Evolutionary conservation across 2,888 invertebrate species (phyloP).

Genomic region (Patella ulyssiponensis): DNA sequence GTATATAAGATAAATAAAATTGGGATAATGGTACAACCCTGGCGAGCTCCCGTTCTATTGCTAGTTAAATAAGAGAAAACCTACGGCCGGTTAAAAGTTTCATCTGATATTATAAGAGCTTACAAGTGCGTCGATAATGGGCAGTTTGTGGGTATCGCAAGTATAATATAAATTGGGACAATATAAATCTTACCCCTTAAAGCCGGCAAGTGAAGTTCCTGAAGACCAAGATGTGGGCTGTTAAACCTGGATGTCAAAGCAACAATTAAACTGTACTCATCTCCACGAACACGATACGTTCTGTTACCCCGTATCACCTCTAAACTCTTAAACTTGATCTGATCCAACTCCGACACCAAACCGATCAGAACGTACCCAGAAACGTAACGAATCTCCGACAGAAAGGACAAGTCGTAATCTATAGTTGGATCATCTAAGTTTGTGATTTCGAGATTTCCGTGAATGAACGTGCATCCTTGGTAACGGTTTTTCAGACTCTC

Average conservation of each 20-base stretch:
- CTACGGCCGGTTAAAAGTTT: too few relatives aligned
- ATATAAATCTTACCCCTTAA: constrained; percentile 56
- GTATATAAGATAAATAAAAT: too few relatives aligned
- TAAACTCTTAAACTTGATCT: constrained; percentile 80
- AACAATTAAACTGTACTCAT: constrained; percentile 63
- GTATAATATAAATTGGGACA: too few relatives aligned
- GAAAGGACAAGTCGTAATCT: constrained; percentile 89
- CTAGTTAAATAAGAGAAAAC: too few relatives aligned
- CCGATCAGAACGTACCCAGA: constrained; percentile 97
- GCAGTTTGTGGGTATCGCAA: too few relatives aligned
- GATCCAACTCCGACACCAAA: constrained; percentile 79
- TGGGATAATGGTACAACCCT: too few relatives aligned
- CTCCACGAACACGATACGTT: constrained; percentile 81
- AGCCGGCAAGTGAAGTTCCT: constrained; percentile 58
- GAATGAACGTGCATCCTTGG: constrained; percentile 97
- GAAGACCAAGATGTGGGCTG: constrained; percentile 52
- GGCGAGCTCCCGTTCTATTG: too few relatives aligned
- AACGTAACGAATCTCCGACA: constrained; percentile 91
- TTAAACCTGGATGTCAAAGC: constrained; percentile 51
- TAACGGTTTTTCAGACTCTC: constrained; percentile 76
- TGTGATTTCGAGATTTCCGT: constrained; percentile 97
- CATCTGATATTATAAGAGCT: too few relatives aligned
- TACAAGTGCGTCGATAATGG: too few relatives aligned
- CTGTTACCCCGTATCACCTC: constrained; percentile 95
- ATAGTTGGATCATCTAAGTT: constrained; percentile 80